These are phyloP conservation scores for Amblyopsis hoosieri DNA, from an alignment of 2,797 vertebrate species.

Conservation along the genomic window DNA sequence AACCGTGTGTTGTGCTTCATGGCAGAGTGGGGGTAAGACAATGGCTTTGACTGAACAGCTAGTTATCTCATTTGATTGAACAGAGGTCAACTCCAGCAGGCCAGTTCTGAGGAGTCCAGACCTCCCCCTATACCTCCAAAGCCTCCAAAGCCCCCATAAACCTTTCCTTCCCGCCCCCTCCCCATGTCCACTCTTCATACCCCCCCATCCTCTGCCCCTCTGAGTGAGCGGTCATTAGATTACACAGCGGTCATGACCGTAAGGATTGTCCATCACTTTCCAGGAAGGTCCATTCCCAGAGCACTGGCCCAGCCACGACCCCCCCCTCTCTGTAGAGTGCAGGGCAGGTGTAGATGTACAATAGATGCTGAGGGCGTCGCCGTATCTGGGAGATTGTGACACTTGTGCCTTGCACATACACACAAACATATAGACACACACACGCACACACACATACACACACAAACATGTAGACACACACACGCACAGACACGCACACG, in stretches of 20 bases:
- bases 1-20: slow-evolving; percentile 34
- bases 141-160: slow-evolving; percentile 20
- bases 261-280: slow-evolving; percentile 78
- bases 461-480: too few species aligned
- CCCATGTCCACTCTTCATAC: slow-evolving; percentile 39
- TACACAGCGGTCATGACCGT: slow-evolving; percentile 77
- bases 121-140: slow-evolving; percentile 34
- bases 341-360: background rate
- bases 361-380: slow-evolving; percentile 4
- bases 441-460: too few species aligned
- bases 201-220: slow-evolving; percentile 43
- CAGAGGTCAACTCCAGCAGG: slow-evolving; percentile 69
- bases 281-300: slow-evolving; percentile 76
- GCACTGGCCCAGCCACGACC: slow-evolving; percentile 48
- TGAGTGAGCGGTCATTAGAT: slow-evolving; percentile 80
- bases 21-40: slow-evolving; percentile 47
- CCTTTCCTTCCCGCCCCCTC: slow-evolving; percentile 37
- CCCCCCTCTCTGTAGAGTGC: slow-evolving; percentile 15
- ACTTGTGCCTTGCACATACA: slow-evolving; percentile 21
- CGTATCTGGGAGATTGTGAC: slow-evolving; percentile 20
- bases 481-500: too few species aligned
- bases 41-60: slow-evolving; percentile 60
- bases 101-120: slow-evolving; percentile 53
- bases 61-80: slow-evolving; percentile 69
- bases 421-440: background rate